Evolutionary conservation across 2,797 vertebrate species (phyloP).

Genomic region (Spatula versicolor): DNA sequence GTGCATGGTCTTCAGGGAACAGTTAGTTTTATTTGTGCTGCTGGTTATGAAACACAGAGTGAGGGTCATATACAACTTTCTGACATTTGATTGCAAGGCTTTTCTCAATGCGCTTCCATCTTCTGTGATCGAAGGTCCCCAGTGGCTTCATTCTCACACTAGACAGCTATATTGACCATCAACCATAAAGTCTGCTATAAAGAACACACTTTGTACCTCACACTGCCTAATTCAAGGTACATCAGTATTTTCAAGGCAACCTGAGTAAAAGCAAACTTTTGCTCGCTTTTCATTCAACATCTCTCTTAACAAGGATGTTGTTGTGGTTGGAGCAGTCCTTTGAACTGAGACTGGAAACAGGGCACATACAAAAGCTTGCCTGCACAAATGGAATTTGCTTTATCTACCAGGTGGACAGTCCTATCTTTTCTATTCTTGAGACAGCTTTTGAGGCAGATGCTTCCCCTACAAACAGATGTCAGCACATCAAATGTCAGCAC

Average conservation of each 20-base stretch:
- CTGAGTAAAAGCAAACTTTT: neutral
- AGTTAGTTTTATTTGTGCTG: neutral
- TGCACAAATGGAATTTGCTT: neutral
- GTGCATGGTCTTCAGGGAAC: neutral
- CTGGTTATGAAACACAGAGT: neutral
- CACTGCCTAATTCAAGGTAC: neutral
- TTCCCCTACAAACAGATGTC: neutral
- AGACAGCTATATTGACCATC: neutral
- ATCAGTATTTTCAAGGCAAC: neutral
- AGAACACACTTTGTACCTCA: neutral
- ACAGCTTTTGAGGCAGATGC: neutral
- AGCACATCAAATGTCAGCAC: neutral
- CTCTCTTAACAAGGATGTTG: neutral
- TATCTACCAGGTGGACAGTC: neutral
- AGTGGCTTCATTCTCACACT: neutral
- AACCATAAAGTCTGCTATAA: neutral
- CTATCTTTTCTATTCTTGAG: neutral
- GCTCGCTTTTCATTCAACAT: neutral
- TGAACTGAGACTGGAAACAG: neutral
- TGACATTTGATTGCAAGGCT: neutral
- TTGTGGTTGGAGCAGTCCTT: neutral
- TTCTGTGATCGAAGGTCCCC: neutral
- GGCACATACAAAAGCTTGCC: neutral
- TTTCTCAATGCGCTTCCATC: neutral
- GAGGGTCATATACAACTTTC: neutral